Percentiles rank a stretch among this genome's conserved stretches.
phyloP scores from a whole-genome alignment of 2,113 vertebrate genomes.

The Oreochromis niloticus region DNA sequence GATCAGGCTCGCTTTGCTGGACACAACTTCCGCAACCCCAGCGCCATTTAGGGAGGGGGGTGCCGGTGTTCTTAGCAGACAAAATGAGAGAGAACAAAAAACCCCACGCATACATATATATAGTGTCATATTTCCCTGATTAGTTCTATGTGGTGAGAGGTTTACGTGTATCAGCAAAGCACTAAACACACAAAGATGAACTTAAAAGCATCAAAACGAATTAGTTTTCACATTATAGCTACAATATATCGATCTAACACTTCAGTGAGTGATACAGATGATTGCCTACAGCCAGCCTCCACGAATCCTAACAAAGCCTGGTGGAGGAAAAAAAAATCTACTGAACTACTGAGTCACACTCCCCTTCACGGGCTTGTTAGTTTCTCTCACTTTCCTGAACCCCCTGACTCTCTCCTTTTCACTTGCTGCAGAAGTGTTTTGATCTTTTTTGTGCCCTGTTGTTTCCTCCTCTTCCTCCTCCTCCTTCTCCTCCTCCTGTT shows the following conservation, averaged over 20 bases:
- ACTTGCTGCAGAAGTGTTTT: conserved; percentile 14
- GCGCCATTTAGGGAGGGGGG: conserved; percentile 75
- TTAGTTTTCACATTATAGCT: conserved; percentile 3
- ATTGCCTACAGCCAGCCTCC: neutral
- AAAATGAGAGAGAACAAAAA: neutral
- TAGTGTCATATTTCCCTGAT: neutral
- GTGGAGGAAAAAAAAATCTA: neutral
- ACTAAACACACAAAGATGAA: neutral
- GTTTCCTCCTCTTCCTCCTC: neutral
- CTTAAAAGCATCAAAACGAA: neutral
- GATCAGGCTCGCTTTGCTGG: conserved; percentile 88
- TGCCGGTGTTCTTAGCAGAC: neutral
- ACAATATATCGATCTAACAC: neutral
- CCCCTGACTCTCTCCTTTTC: neutral
- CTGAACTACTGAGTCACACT: neutral
- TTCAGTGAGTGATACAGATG: neutral
- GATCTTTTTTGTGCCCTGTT: conserved; percentile 1
- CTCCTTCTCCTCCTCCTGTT: conserved; percentile 1
- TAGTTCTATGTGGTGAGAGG: neutral
- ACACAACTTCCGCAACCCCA: conserved; percentile 92
- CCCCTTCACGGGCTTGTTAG: neutral
- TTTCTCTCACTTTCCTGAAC: conserved; percentile 6
- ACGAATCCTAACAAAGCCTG: neutral
- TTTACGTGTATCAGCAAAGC: neutral
- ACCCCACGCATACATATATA: neutral